Base-by-base conservation (phyloP, 2,888 invertebrate genomes). In the Drosophila hamatofila region DNA sequence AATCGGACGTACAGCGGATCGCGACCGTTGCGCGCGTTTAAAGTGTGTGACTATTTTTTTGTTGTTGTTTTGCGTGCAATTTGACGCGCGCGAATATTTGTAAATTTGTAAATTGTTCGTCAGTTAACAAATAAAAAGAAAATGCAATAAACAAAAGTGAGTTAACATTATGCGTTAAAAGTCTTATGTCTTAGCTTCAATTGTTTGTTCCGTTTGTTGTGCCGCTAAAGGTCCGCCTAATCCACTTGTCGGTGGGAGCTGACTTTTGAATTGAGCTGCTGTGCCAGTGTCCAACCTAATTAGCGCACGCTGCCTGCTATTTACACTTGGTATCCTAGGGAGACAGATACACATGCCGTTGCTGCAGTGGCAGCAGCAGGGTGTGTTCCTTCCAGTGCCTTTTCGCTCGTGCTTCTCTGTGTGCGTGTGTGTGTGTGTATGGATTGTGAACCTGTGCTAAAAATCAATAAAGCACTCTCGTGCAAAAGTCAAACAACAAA, bases 381-480 rank as follows among this genome's bases (percentile, higher is more conserved):
- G 75, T 76, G 76, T 76, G 76, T 76, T 69, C 49, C 60, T 60
- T 69, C 49, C 60, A 57, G 66, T 35, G 48, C 44, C 18, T 35
- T 48, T 27, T 48, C n/a, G 48, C 27, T 27, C 48, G 48, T 48
- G 48, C 11, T 23, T 16, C 11, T 42, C 48, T 57, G 41, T 35
- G n/a, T 49, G 49, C 25, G 61, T 18, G 51, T 12, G 35, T 18
- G 41, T 48, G 30, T n/a, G 27, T 23, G 66, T 62, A 27, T 56
- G 61, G 54, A 23, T 14, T 66, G 51, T 76, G 67, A 76, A 70
- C 72, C 75, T 78, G 75, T 72, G 75, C 72, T 69, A 78, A 75
- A 78, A 78, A 78, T 78, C 78, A 78, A 78, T 78, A 78, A 68
- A 59, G 64, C 68, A 69, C 48, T 62, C 70, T 65, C 59, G 76